Evolutionary conservation across 2,797 vertebrate species (phyloP).

Genomic region (Mormyrops attenuatus): DNA sequence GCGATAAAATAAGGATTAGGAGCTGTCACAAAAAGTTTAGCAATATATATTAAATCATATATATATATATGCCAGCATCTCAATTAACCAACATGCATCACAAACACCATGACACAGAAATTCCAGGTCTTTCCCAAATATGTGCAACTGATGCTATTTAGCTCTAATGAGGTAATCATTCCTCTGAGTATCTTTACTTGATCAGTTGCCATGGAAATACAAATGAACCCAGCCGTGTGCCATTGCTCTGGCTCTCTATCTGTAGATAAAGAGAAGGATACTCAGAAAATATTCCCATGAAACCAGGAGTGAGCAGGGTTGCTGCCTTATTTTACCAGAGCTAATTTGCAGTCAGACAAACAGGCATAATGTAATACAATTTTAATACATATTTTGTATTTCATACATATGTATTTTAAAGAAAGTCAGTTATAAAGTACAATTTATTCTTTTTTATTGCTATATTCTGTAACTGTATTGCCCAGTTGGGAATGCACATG

Average conservation of each 20-base stretch:
- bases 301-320: background rate
- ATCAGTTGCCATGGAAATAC: slow-evolving; percentile 1
- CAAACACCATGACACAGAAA: background rate
- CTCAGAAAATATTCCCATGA: background rate
- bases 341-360: background rate
- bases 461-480: background rate
- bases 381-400: background rate
- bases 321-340: background rate
- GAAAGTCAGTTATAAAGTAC: background rate
- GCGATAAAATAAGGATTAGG: background rate
- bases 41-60: background rate
- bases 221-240: background rate
- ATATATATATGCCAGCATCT: background rate
- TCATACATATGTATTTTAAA: background rate
- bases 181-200: background rate
- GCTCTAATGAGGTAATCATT: background rate
- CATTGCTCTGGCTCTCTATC: background rate
- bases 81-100: background rate
- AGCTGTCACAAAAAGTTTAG: background rate
- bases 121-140: background rate
- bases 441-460: background rate
- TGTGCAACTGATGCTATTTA: background rate
- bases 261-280: background rate
- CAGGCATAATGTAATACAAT: background rate
- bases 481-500: background rate